A percentile compares a stretch with the other conserved stretches of the same genome.
Conservation (phyloP, 1,140 invertebrate genomes). For the Eurosta solidaginis region DNA sequence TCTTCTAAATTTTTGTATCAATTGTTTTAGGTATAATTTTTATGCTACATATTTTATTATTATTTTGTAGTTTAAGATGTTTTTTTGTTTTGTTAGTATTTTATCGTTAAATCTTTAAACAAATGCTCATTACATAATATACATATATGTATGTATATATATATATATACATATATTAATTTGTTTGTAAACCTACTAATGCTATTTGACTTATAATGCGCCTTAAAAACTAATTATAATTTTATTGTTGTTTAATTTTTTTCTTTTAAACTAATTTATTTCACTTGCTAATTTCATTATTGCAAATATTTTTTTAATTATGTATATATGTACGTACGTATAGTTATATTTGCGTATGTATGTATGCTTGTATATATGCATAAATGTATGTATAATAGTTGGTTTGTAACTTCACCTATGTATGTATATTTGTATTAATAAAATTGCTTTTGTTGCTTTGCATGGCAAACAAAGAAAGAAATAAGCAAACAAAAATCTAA, state of each 20-base stretch:
- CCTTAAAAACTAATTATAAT: not conserved
- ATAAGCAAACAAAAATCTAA: not conserved
- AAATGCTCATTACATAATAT: too few relatives aligned
- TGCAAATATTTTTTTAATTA: not conserved
- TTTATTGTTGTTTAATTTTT: conserved; percentile 2
- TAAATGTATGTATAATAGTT: not conserved
- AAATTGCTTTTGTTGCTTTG: conserved; percentile 27
- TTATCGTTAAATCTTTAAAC: too few relatives aligned
- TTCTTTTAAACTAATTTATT: not conserved
- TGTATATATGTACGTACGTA: not conserved
- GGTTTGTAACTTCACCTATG: not conserved
- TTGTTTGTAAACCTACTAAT: conserved; percentile 7
- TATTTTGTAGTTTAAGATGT: too few relatives aligned
- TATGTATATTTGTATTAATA: conserved; percentile 18
- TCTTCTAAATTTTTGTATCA: not conserved
- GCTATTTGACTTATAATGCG: conserved; percentile 14
- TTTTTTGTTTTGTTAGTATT: too few relatives aligned
- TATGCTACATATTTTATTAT: too few relatives aligned
- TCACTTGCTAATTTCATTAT: conserved; percentile 12
- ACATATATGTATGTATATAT: not conserved
- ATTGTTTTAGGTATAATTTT: too few relatives aligned
- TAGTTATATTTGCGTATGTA: not conserved
- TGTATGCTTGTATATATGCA: not conserved
- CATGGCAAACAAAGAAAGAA: not conserved
- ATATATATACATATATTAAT: not conserved